Conservation (phyloP, 2,888 invertebrate genomes). For the Agonopterix subpropinquella region DNA sequence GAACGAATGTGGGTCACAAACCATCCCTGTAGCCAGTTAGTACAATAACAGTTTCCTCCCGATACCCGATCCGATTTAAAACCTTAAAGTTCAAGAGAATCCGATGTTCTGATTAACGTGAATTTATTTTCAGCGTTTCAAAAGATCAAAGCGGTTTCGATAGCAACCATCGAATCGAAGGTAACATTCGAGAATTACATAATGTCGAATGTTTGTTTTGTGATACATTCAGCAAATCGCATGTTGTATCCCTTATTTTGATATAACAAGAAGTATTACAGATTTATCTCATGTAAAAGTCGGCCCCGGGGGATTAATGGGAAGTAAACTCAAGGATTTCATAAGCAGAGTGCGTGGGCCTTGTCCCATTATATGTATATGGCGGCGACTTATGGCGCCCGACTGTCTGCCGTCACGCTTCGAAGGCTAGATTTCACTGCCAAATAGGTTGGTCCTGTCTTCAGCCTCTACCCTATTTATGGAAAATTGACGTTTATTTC, state of each 20-base stretch:
- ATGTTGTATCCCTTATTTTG: no score
- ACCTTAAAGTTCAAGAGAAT: conserved; percentile 18
- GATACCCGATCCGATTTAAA: conserved; percentile 13
- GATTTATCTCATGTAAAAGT: no score
- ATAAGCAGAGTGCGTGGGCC: not conserved
- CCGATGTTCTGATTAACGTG: conserved; percentile 8
- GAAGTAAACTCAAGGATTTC: not conserved
- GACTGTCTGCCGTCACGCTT: conserved; percentile 57
- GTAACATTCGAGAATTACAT: no score
- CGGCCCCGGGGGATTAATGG: not conserved
- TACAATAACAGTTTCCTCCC: conserved; percentile 2
- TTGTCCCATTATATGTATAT: not conserved
- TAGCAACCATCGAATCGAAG: no score
- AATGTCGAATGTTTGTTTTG: no score
- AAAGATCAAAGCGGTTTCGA: no score
- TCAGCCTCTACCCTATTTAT: no score
- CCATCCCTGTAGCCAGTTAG: conserved; percentile 9
- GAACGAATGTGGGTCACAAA: conserved; percentile 40
- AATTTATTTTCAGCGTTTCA: not conserved
- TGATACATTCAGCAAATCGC: no score
- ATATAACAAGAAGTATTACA: no score
- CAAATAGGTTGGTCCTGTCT: conserved; percentile 15
- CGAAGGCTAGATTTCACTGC: conserved; percentile 31
- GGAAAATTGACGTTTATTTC: no score
- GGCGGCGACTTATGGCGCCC: conserved; percentile 39